phyloP scores from a whole-genome alignment of 2,113 vertebrate genomes.

The Apodemus sylvaticus region DNA sequence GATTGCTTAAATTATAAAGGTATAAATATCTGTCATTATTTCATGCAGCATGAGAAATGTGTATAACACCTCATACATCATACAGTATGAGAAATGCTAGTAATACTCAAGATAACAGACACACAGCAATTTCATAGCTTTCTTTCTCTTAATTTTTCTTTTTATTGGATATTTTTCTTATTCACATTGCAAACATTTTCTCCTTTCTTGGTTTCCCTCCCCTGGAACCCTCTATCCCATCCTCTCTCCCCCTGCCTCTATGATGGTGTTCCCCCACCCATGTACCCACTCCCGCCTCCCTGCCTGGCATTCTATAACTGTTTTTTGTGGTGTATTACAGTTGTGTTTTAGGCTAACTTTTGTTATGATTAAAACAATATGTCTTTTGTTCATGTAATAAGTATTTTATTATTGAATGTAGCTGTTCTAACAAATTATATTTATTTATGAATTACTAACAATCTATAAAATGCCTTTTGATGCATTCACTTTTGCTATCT shows the following conservation, averaged over 20 bases:
- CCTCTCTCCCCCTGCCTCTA: too few species aligned
- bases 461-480: background rate
- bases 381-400: conserved; percentile 25
- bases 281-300: too few species aligned
- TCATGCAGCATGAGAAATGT: too few species aligned
- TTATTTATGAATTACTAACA: background rate
- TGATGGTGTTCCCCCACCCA: too few species aligned
- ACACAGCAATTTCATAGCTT: background rate
- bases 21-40: conserved; percentile 2
- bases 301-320: background rate
- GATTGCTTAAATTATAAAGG: conserved; percentile 1
- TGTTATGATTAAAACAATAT: background rate
- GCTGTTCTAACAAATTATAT: conserved; percentile 32
- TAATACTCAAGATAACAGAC: background rate
- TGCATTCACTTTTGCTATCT: background rate
- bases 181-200: too few species aligned
- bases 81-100: background rate
- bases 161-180: too few species aligned
- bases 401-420: background rate
- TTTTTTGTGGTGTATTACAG: background rate
- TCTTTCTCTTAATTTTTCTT: too few species aligned
- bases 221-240: too few species aligned
- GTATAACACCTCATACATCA: too few species aligned
- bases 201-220: too few species aligned
- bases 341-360: background rate